phyloP scores from a whole-genome alignment of 1,140 invertebrate genomes.

The Drosophila tani region DNA sequence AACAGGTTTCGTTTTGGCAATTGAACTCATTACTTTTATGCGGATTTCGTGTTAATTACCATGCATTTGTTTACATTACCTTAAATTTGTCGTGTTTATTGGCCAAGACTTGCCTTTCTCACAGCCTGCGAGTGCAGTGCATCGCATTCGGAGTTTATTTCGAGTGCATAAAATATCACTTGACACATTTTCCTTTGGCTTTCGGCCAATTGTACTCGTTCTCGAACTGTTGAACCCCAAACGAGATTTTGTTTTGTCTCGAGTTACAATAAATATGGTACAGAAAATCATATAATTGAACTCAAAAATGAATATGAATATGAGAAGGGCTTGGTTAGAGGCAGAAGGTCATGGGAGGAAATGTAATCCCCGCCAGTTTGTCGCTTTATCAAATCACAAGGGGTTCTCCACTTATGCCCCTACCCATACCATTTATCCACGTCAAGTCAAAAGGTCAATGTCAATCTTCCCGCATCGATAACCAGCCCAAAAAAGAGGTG shows the following conservation, averaged over 20 bases:
- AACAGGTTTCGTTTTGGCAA: constrained; percentile 65
- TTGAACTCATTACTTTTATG: constrained; percentile 80
- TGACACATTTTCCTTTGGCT: constrained; percentile 47
- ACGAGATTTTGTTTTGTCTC: constrained; percentile 24
- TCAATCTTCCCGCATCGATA: constrained; percentile 41
- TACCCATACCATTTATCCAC: constrained; percentile 42
- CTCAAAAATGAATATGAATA: no score
- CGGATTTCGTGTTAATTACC: constrained; percentile 77
- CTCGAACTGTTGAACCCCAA: constrained; percentile 44
- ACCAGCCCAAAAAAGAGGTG: constrained; percentile 6
- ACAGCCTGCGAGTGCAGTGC: constrained; percentile 54
- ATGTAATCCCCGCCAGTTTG: constrained; percentile 13
- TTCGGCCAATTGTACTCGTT: constrained; percentile 40
- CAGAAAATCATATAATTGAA: neutral
- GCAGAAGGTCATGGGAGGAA: constrained; percentile 18
- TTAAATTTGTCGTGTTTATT: constrained; percentile 70
- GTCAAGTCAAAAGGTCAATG: constrained; percentile 63
- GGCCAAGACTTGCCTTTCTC: constrained; percentile 62
- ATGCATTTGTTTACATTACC: constrained; percentile 79
- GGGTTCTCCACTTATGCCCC: constrained; percentile 1
- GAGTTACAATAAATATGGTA: neutral
- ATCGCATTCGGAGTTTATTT: constrained; percentile 27
- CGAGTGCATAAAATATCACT: constrained; percentile 49
- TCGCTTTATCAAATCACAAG: constrained; percentile 29
- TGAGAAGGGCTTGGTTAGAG: constrained; percentile 12